Evolutionary conservation across 2,113 vertebrate genomes (phyloP).

Genomic region (Gasterosteus nipponicus): DNA sequence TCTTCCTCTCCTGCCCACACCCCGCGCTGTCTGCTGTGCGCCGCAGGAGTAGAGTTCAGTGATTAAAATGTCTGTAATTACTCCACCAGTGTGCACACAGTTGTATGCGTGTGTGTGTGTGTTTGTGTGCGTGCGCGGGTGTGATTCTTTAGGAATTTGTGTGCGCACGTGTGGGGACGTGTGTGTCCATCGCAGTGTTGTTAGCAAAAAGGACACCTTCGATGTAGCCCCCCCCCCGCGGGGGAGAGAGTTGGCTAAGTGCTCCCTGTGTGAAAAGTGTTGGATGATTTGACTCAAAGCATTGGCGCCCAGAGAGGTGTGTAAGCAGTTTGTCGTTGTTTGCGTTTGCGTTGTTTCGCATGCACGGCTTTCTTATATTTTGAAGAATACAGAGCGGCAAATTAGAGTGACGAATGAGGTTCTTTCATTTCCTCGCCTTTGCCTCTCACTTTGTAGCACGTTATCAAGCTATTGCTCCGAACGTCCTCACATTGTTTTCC

Average conservation of each 20-base stretch:
- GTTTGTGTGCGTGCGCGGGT: not conserved
- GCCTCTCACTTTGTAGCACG: not conserved
- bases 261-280: slow-evolving; percentile 59
- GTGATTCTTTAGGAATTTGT: slow-evolving; percentile 19
- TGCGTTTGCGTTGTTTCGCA: not conserved
- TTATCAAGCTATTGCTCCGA: slow-evolving; percentile 7
- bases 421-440: not conserved
- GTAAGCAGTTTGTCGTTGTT: slow-evolving; percentile 63
- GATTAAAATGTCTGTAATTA: slow-evolving; percentile 77
- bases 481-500: slow-evolving; percentile 22
- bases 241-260: slow-evolving; percentile 52
- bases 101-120: slow-evolving; percentile 9
- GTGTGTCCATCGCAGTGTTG: slow-evolving; percentile 42
- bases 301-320: slow-evolving; percentile 57
- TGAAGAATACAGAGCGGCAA: not conserved
- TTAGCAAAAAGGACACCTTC: slow-evolving; percentile 72
- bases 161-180: slow-evolving; percentile 9
- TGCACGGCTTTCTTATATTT: not conserved
- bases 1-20: slow-evolving; percentile 55
- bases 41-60: slow-evolving; percentile 67
- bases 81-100: slow-evolving; percentile 49
- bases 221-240: slow-evolving; percentile 46
- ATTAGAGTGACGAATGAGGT: not conserved
- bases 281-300: slow-evolving; percentile 62
- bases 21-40: slow-evolving; percentile 51